Percentiles rank a stretch among this genome's conserved stretches.
Conservation (phyloP, 2,113 vertebrate species). For the Sebastes fasciatus region DNA sequence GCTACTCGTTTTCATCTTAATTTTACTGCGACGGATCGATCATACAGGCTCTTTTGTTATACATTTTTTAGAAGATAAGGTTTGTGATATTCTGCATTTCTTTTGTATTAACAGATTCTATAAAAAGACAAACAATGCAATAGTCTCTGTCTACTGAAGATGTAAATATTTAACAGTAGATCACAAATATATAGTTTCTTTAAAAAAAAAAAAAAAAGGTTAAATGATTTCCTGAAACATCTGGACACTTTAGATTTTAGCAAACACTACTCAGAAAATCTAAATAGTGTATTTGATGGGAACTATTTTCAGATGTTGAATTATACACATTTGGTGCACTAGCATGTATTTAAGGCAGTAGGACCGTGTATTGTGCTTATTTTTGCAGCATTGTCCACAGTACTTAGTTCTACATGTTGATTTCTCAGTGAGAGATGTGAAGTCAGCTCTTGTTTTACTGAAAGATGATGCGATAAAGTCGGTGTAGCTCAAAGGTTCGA, state of each 20-base stretch:
- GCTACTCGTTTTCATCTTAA: background rate
- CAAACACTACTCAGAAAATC: no score
- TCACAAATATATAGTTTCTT: background rate
- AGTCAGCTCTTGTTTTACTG: background rate
- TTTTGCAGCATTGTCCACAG: background rate
- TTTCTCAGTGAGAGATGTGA: background rate
- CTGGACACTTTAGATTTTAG: background rate
- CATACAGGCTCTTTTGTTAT: background rate
- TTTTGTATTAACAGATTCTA: background rate
- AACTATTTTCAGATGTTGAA: no score
- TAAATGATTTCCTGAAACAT: background rate
- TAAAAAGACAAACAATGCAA: background rate
- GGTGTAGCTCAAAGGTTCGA: background rate
- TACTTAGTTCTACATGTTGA: background rate
- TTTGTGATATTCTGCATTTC: background rate
- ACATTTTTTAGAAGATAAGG: background rate
- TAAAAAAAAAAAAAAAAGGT: no score
- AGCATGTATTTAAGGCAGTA: background rate
- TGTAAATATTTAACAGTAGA: background rate
- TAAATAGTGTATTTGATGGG: no score
- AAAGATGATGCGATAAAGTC: background rate
- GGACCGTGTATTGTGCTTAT: background rate
- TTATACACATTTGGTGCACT: background rate
- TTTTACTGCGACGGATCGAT: background rate
- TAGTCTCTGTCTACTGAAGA: background rate